These are phyloP conservation scores for Malacoctenus gilli DNA, from an alignment of 2,797 vertebrate genomes.

Conservation along the genomic window DNA sequence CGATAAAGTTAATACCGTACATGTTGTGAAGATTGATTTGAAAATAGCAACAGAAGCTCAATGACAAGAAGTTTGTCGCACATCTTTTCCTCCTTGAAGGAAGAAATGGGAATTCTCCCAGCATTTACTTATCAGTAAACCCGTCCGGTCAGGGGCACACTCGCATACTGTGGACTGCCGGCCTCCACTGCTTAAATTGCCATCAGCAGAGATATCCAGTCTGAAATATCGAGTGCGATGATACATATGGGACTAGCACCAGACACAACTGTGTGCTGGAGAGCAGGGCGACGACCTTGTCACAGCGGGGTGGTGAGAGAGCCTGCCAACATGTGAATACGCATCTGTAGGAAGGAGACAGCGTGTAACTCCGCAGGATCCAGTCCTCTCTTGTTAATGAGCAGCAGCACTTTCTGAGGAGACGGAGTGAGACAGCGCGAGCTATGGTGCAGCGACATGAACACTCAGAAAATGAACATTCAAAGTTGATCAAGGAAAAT, in stretches of 20 bases:
- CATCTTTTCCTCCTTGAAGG: neutral
- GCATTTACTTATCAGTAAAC: neutral
- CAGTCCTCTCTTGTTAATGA: constrained; percentile 44
- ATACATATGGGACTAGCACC: constrained; percentile 25
- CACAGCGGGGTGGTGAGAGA: constrained; percentile 37
- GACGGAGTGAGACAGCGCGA: constrained; percentile 18
- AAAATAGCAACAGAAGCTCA: too few species aligned
- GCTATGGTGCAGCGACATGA: constrained; percentile 23
- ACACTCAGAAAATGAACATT: constrained; percentile 9
- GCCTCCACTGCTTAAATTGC: neutral
- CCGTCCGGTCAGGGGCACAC: neutral
- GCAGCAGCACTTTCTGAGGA: constrained; percentile 11
- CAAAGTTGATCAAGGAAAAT: constrained; percentile 12
- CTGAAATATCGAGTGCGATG: constrained; percentile 15
- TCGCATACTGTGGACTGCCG: neutral
- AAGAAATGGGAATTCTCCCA: neutral
- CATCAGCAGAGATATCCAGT: constrained; percentile 14
- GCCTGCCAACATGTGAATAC: constrained; percentile 42
- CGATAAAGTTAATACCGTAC: too few species aligned
- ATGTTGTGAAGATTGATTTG: too few species aligned
- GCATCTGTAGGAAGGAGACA: constrained; percentile 41
- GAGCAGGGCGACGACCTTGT: constrained; percentile 40
- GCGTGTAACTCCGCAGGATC: constrained; percentile 37
- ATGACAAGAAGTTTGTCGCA: neutral
- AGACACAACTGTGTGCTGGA: constrained; percentile 25